phyloP scores from a whole-genome alignment of 2,888 invertebrate genomes.

The Hesperia comma region DNA sequence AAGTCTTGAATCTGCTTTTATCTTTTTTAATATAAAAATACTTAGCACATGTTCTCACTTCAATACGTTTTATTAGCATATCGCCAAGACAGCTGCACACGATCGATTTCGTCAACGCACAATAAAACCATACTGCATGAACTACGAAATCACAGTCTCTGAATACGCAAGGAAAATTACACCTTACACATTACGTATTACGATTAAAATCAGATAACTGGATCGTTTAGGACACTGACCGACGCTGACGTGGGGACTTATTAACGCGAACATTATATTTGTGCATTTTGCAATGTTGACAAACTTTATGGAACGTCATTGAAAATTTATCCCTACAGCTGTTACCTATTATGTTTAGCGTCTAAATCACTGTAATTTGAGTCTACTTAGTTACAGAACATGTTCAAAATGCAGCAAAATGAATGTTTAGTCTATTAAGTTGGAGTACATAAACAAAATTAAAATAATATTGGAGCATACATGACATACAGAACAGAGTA shows the following conservation, averaged over 20 bases:
- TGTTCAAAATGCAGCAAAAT: neutral
- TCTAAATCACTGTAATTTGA: conserved; percentile 5
- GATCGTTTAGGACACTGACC: neutral
- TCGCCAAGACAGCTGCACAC: conserved; percentile 42
- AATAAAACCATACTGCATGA: conserved; percentile 38
- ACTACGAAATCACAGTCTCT: conserved; percentile 15
- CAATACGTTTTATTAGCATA: conserved; percentile 42
- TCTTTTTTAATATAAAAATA: neutral
- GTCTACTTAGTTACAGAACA: neutral
- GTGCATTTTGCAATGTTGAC: conserved; percentile 28
- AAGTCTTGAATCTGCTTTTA: neutral
- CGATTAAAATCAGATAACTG: neutral
- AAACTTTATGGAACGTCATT: conserved; percentile 23
- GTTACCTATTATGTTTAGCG: neutral
- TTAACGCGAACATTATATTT: conserved; percentile 10
- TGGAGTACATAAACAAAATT: neutral
- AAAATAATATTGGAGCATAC: no score
- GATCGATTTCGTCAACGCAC: conserved; percentile 42
- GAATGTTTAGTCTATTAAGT: neutral
- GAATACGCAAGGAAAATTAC: neutral
- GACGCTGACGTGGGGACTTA: conserved; percentile 25
- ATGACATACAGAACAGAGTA: no score
- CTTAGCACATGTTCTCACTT: conserved; percentile 18
- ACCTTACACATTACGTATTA: neutral
- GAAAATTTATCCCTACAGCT: conserved; percentile 6